Evolutionary conservation across 2,888 invertebrate genomes (phyloP), one percentile per base, ranked within the genome.

Genomic region (Taenaris catops): DNA sequence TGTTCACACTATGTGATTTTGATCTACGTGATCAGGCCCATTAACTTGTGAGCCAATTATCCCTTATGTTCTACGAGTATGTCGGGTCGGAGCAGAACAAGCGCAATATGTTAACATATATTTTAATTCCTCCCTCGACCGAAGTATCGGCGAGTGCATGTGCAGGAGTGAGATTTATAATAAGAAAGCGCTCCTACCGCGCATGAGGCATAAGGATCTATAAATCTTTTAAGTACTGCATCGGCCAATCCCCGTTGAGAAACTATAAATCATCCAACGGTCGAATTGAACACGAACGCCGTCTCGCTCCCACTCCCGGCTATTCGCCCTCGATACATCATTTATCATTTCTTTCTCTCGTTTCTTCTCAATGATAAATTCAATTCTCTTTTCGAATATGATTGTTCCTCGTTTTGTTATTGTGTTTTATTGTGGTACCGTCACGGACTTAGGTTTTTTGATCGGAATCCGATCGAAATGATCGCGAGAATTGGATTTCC

Each of bases 171-270:
- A 81, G 72, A 79, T 81, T 83, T 79, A 81, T 83, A 83, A 81
- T 83, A 81, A 76, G 81, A 84, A 80, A 80, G 73, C 71, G 81
- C 80, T 83, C 79, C 81, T 84, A 86, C 83, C 79, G 80, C 80
- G 81, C 81, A 74, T 81, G 83, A 70, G 71, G 72, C 72, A 67
- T 67, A 76, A 72, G 68, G 79, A 74, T 80, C 76, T 81, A 84
- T 84, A 86, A 83, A 86, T 83, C 84, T 81, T 72, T 62, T 61
- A 63, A 76, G 76, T 81, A 83, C 79, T 74, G 76, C 60, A 75
- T 79, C 81, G 80, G 79, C 86, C 86, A 86, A 86, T 84, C 83
- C 80, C 80, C 73, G 84, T 84, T 75, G 79, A 83, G 83, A 81
- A 81, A 68, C 81, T 67, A 86, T 86, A 83, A 83, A 86, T 86